Base-by-base conservation (phyloP, 37 sponge, comb jelly and placozoan genomes). In the Lycopodina hypogea region DNA sequence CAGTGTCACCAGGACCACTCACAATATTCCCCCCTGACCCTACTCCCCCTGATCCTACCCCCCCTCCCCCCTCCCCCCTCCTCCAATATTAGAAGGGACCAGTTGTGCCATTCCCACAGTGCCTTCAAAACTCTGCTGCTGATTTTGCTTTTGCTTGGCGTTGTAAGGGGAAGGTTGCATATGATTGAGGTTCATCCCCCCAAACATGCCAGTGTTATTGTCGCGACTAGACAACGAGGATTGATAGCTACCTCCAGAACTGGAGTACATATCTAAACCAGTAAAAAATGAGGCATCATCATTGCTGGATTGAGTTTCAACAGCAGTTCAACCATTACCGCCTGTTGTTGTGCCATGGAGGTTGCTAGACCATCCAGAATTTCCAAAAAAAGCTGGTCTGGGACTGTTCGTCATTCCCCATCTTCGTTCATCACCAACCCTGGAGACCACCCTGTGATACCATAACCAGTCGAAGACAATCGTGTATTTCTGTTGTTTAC, bases 1-100 rank as follows among this genome's bases (percentile, higher is more conserved):
- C 69, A 32, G 67, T 68, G n/a, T n/a, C n/a, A n/a, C n/a, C n/a
- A n/a, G n/a, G n/a, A 45, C 69, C 56, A 51, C 15, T 75, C 9
- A 9, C 30, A 21, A 2, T 37, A 22, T 22, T 63, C 2, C 78
- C 65, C 37, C 41, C 39, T 41, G 39, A 38, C 11, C 37, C 36
- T 75, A 26, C 12, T 61, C 42, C 24, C 38, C 42, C 9, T 26
- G 24, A 22, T 15, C 35, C 36, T 4, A 45, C 19, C 11, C 66
- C n/a, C n/a, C n/a, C n/a, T n/a, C n/a, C n/a, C n/a, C n/a, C n/a
- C n/a, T n/a, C n/a, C n/a, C n/a, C n/a, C n/a, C n/a, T n/a, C n/a
- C n/a, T n/a, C n/a, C n/a, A n/a, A n/a, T n/a, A n/a, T n/a, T 66
- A 45, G 74, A 53, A 30, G 74, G 74, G 4, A 73, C 34, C 55